These are phyloP conservation scores for Eudorcas thomsonii DNA, from an alignment of 2,113 vertebrate genomes.

Conservation along the genomic window DNA sequence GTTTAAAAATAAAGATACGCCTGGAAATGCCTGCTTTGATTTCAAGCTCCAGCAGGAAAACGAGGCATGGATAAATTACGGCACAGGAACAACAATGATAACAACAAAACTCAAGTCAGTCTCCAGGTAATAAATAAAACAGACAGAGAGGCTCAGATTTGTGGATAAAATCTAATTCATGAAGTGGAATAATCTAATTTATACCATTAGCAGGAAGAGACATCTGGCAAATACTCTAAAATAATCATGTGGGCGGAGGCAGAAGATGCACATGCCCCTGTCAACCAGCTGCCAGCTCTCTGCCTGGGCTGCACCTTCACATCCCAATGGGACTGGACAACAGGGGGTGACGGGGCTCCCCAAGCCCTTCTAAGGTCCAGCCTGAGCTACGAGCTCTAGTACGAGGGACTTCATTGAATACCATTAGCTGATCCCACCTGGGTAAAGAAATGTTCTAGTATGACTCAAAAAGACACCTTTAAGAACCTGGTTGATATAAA, in stretches of 20 bases:
- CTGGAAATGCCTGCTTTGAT: background rate
- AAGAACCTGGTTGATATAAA: background rate
- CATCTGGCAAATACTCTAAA: background rate
- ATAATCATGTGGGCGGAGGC: background rate
- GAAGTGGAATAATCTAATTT: conserved; percentile 4
- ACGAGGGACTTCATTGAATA: background rate
- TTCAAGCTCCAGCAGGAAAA: background rate
- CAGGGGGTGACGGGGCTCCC: background rate
- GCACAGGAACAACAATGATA: background rate
- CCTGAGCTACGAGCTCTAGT: background rate
- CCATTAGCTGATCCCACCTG: background rate
- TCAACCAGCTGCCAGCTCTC: background rate
- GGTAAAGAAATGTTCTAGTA: background rate
- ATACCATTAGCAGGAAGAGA: background rate
- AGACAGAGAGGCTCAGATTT: background rate
- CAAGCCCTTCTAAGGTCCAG: background rate
- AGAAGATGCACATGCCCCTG: background rate
- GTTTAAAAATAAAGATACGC: background rate
- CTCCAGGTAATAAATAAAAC: conserved; percentile 6
- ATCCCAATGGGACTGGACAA: background rate
- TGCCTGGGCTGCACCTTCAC: too few relatives aligned
- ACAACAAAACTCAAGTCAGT: background rate
- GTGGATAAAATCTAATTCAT: background rate
- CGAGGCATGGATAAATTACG: background rate
- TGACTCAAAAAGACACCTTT: background rate